These are phyloP conservation scores for Drosophila kanapiae DNA, from an alignment of 1,140 invertebrate genomes.

Conservation along the genomic window DNA sequence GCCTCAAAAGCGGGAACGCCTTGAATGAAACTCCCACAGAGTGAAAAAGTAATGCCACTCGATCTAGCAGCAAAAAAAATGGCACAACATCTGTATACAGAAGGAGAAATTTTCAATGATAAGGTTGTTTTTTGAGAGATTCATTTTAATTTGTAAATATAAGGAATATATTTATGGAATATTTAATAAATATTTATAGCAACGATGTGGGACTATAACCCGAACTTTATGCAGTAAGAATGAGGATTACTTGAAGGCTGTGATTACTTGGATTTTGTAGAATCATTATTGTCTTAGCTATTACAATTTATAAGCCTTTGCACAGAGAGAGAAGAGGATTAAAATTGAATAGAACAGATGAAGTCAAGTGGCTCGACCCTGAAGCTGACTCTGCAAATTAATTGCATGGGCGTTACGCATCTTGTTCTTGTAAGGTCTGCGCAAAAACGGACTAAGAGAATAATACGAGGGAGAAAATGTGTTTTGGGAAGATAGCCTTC, in stretches of 20 bases:
- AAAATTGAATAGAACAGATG: too few species aligned
- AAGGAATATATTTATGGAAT: neutral
- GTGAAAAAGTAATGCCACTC: conserved; percentile 38
- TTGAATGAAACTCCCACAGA: conserved; percentile 47
- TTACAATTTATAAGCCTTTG: too few species aligned
- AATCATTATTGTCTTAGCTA: too few species aligned
- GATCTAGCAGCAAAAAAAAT: conserved; percentile 28
- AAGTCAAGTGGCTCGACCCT: too few species aligned
- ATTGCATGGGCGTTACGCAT: too few species aligned
- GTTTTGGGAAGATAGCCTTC: too few species aligned
- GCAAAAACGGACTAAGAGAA: too few species aligned
- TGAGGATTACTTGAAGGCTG: neutral
- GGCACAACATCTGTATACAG: conserved; percentile 48
- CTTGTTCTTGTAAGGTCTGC: too few species aligned
- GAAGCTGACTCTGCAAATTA: too few species aligned
- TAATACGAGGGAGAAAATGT: too few species aligned
- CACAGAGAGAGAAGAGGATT: too few species aligned
- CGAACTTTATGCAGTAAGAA: neutral
- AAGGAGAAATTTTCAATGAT: neutral
- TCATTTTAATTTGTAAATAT: neutral
- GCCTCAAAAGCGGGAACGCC: conserved; percentile 51
- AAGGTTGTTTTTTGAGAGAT: neutral
- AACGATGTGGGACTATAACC: neutral
- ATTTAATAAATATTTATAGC: neutral
- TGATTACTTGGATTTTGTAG: neutral